phyloP scores from a whole-genome alignment of 2,888 invertebrate species.

The Ellobium chinense region DNA sequence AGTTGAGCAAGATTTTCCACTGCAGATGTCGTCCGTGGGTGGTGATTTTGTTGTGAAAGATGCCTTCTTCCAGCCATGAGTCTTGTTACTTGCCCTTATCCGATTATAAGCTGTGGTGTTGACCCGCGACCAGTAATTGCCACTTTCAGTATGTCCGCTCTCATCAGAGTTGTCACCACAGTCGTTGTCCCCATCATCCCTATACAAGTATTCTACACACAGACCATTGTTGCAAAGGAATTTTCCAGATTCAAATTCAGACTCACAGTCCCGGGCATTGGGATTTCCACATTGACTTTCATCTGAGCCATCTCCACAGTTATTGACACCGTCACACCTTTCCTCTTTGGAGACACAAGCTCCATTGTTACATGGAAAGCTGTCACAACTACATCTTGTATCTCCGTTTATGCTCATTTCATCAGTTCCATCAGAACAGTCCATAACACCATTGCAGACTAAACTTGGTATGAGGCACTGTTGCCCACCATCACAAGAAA shows the following conservation, averaged over 20 bases:
- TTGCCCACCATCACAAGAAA: not conserved
- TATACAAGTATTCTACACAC: not conserved
- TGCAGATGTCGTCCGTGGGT: not conserved
- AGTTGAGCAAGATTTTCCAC: not conserved
- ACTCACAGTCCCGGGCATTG: not conserved
- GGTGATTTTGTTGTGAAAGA: not conserved
- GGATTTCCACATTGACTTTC: not conserved
- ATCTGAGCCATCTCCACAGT: constrained; percentile 7
- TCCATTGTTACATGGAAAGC: not conserved
- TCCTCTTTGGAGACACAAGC: not conserved
- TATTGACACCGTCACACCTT: not conserved
- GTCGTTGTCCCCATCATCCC: not conserved
- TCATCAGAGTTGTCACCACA: not conserved
- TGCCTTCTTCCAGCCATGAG: too few species aligned
- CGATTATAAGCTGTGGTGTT: too few species aligned
- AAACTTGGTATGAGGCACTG: not conserved
- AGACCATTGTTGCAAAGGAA: not conserved
- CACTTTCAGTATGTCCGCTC: not conserved
- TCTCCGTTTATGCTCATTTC: not conserved
- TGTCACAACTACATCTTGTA: not conserved
- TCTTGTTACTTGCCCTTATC: too few species aligned
- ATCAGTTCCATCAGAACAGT: not conserved
- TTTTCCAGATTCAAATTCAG: not conserved
- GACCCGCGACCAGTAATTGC: too few species aligned
- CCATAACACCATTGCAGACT: not conserved